Evolutionary conservation across 30 jellyfish, hydroid and myxozoan species (phyloP).

Genomic region (Catostylus mosaicus): DNA sequence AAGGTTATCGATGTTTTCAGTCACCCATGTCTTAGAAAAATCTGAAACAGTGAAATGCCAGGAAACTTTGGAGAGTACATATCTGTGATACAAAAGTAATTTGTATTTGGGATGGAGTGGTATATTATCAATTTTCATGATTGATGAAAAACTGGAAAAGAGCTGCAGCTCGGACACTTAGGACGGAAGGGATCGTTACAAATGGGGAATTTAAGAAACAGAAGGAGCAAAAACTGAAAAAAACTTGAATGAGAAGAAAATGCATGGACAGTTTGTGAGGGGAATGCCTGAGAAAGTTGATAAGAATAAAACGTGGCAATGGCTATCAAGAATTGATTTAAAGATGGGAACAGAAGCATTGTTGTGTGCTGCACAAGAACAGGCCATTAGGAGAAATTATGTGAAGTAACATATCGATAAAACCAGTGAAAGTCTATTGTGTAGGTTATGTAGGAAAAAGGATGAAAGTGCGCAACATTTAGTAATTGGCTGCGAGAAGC

Average conservation of each 20-base stretch:
- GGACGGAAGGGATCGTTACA: neutral
- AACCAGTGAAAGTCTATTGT: neutral
- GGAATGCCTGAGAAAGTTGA: conserved; percentile 4
- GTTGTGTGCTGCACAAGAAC: conserved; percentile 11
- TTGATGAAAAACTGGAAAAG: neutral
- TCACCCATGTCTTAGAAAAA: too few species aligned
- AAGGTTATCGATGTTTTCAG: too few species aligned
- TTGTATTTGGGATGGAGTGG: too few species aligned
- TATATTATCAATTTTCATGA: too few species aligned
- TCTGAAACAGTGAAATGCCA: too few species aligned
- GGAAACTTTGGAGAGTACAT: too few species aligned
- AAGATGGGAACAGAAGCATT: neutral
- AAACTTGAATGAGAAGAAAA: neutral
- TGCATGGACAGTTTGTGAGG: neutral
- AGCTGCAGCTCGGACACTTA: neutral
- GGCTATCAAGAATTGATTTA: conserved; percentile 2
- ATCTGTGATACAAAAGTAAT: too few species aligned
- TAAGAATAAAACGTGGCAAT: neutral
- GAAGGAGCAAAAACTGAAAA: neutral
- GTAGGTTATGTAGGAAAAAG: neutral
- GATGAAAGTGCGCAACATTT: neutral
- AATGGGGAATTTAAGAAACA: neutral
- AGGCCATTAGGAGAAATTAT: neutral
- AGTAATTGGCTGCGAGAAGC: too few species aligned
- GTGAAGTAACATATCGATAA: neutral